phyloP scores from a whole-genome alignment of 1,140 invertebrate genomes.

The Sesamia nonagrioides region DNA sequence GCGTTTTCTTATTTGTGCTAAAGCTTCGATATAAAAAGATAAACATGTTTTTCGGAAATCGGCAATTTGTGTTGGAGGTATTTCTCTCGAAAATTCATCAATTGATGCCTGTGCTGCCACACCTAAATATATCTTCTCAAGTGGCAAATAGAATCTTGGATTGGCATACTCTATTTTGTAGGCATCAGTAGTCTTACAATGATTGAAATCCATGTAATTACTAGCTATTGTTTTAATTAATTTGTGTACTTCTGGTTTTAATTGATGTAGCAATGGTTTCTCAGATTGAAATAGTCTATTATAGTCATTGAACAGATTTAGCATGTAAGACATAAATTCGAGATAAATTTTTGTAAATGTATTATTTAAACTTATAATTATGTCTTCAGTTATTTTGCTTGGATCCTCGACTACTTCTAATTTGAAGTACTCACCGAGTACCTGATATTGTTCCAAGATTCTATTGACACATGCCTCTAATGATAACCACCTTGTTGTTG shows the following conservation, averaged over 20 bases:
- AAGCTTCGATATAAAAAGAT: constrained; percentile 49
- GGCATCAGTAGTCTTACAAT: too few relatives aligned
- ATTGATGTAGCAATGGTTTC: constrained; percentile 43
- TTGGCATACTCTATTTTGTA: too few relatives aligned
- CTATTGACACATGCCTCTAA: too few relatives aligned
- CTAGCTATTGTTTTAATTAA: constrained; percentile 50
- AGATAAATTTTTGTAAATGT: constrained; percentile 8
- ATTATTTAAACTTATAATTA: constrained; percentile 68
- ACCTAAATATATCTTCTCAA: too few relatives aligned
- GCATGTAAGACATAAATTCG: neutral
- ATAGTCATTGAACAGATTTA: constrained; percentile 45
- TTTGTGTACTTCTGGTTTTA: too few relatives aligned
- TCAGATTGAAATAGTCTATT: constrained; percentile 52
- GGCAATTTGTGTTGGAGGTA: constrained; percentile 30
- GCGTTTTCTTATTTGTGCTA: too few relatives aligned
- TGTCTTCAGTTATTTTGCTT: constrained; percentile 67
- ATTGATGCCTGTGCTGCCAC: too few relatives aligned
- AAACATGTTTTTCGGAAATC: too few relatives aligned
- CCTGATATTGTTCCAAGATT: neutral
- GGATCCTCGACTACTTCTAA: constrained; percentile 69
- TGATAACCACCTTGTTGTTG: too few relatives aligned
- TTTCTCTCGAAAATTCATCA: constrained; percentile 41
- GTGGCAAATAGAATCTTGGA: too few relatives aligned
- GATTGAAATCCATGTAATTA: constrained; percentile 46
- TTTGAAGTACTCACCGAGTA: constrained; percentile 69